Evolutionary conservation across 2,113 vertebrate genomes (phyloP), one percentile per base, ranked within the genome.

Genomic region (Otocyon megalotis): DNA sequence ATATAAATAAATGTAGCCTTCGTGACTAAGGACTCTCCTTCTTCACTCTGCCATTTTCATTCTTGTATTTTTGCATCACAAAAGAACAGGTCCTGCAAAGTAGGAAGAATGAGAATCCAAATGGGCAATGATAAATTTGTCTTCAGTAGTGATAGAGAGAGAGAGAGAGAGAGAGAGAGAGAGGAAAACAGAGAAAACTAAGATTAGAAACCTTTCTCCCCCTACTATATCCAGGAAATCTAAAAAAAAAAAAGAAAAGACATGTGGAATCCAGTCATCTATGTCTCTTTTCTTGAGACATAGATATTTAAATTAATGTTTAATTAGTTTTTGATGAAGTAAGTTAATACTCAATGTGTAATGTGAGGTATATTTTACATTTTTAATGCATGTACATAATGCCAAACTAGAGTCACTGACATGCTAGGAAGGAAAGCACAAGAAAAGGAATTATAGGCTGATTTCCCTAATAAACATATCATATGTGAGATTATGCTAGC

Each of bases 31-130:
- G 24, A 88, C 37, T 69, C 35, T 54, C 58, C 32, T 35, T 5
- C 16, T 30, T 76, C 58, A 72, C 26, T 56, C 8, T 63, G 30
- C 71, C 35, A 77, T 30, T 74, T 28, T 82, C 30, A 15, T 35
- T 87, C 16, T 88, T 80, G n/a, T 7, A 30, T 50, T 94, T 82
- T 80, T 94, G 71, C 72, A 90, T 92, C 62, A 89, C 69, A 89
- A 88, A 94, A 85, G 71, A 94, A 79, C 1, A 92, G 35, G 35
- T 72, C 62, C 26, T 48, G 63, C 48, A 30, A 84, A 74, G 56
- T 30, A 43, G 24, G 83, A 77, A 97, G 35, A n/a, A n/a, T 88
- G 26, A 90, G 77, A 76, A 26, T 85, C 48, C 72, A 89, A 96
- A 72, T 30, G 24, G 35, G 15, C 35, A 63, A 84, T 19, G 43